Evolutionary conservation across 1,140 invertebrate species (phyloP).

Genomic region (Copidosoma floridanum): DNA sequence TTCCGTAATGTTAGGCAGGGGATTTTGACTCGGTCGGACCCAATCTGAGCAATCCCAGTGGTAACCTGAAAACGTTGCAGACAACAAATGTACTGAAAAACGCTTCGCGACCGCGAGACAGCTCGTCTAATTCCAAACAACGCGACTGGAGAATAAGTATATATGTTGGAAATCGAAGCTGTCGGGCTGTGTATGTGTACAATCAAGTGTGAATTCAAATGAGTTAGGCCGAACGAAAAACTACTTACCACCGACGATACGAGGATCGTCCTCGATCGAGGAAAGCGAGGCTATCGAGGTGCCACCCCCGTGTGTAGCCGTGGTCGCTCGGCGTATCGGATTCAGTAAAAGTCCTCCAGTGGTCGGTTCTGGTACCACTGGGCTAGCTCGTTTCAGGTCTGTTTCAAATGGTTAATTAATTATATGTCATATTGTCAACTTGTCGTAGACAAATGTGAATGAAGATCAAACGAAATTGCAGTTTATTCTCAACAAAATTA

Average conservation of each 20-base stretch:
- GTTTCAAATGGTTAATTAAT: constrained; percentile 28
- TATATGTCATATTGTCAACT: neutral
- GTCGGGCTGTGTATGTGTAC: neutral
- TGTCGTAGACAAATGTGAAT: too few relatives aligned
- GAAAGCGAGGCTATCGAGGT: constrained; percentile 52
- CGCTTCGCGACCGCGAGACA: constrained; percentile 8
- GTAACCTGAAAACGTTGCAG: constrained; percentile 68
- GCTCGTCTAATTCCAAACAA: too few relatives aligned
- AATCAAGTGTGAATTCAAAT: neutral
- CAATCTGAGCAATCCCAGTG: constrained; percentile 97
- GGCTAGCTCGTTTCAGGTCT: constrained; percentile 58
- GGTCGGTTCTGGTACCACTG: constrained; percentile 58
- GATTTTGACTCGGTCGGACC: constrained; percentile 78
- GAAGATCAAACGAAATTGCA: too few relatives aligned
- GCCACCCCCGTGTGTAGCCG: constrained; percentile 51
- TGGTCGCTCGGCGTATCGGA: constrained; percentile 48
- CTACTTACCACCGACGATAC: constrained; percentile 59
- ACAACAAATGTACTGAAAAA: constrained; percentile 46
- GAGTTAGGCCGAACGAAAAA: constrained; percentile 30
- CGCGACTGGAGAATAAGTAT: too few relatives aligned
- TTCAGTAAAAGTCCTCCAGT: constrained; percentile 58
- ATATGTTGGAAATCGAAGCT: neutral
- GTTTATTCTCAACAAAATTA: too few relatives aligned
- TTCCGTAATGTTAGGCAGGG: constrained; percentile 87
- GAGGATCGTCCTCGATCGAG: constrained; percentile 60